These are phyloP conservation scores for Serranus cabrilla DNA, from an alignment of 2,797 vertebrate genomes.

Conservation along the genomic window DNA sequence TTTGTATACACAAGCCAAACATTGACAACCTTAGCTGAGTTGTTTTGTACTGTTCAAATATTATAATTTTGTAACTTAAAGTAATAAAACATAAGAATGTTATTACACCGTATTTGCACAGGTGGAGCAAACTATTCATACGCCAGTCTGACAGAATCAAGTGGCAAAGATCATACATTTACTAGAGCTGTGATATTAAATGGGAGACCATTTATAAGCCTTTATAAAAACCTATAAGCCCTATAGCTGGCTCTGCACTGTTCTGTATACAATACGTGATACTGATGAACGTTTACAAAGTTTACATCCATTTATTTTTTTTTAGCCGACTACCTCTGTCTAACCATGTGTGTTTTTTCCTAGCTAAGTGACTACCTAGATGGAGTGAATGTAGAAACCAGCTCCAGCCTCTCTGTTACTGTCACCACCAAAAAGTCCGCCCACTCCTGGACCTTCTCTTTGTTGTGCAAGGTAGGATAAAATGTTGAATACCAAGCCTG, in stretches of 20 bases:
- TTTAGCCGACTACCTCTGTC: neutral
- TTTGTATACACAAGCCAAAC: neutral
- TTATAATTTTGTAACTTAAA: neutral
- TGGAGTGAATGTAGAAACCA: constrained; percentile 95
- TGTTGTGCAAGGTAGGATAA: constrained; percentile 95
- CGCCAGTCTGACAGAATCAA: neutral
- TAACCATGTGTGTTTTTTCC: neutral
- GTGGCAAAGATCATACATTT: neutral
- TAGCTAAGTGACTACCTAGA: constrained; percentile 97
- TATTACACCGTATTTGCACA: neutral
- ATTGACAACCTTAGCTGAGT: neutral
- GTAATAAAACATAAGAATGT: neutral
- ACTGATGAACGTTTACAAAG: neutral
- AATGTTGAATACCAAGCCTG: neutral
- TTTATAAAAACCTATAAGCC: neutral
- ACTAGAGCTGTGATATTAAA: neutral
- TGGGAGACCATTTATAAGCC: neutral
- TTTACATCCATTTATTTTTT: neutral
- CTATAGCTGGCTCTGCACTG: neutral
- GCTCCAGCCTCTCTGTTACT: constrained; percentile 93
- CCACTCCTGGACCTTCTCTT: constrained; percentile 96
- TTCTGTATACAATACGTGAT: neutral
- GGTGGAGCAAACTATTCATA: neutral
- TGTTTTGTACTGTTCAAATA: neutral
- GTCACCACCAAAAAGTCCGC: constrained; percentile 97